These are phyloP conservation scores for Vombatus ursinus DNA, from an alignment of 2,113 vertebrate species.

Conservation along the genomic window DNA sequence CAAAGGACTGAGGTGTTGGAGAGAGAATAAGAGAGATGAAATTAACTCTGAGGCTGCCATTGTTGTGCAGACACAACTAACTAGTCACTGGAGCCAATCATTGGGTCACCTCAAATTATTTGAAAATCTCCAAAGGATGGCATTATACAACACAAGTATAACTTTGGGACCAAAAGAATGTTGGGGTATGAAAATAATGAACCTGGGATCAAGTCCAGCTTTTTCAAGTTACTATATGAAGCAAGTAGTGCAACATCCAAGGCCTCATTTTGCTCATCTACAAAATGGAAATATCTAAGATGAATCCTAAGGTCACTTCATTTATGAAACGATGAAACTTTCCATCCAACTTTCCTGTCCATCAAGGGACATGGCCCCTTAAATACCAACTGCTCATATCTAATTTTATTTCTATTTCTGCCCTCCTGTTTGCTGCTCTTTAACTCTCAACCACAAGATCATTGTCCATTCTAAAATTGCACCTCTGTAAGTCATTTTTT, in stretches of 20 bases:
- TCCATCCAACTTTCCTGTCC: neutral
- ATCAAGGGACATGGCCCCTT: neutral
- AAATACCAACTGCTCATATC: neutral
- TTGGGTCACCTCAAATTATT: neutral
- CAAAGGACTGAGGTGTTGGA: neutral
- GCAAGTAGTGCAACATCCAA: neutral
- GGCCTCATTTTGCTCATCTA: neutral
- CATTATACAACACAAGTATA: neutral
- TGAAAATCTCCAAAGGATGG: neutral
- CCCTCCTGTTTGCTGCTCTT: neutral
- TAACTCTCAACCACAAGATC: conserved; percentile 18
- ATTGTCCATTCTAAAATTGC: neutral
- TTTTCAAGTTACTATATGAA: neutral
- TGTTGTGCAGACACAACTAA: neutral
- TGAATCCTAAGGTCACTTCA: neutral
- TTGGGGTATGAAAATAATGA: neutral
- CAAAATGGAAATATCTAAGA: no score
- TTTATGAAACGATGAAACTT: neutral
- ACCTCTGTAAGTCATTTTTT: neutral
- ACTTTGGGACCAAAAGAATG: neutral
- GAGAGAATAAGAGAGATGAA: neutral
- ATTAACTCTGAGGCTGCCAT: neutral
- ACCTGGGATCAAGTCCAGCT: neutral
- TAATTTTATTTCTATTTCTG: neutral
- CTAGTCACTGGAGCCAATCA: neutral